A percentile compares a stretch with the other conserved stretches of the same genome.
phyloP scores from a whole-genome alignment of 1,140 invertebrate genomes.

The Tetramorium simillimum region DNA sequence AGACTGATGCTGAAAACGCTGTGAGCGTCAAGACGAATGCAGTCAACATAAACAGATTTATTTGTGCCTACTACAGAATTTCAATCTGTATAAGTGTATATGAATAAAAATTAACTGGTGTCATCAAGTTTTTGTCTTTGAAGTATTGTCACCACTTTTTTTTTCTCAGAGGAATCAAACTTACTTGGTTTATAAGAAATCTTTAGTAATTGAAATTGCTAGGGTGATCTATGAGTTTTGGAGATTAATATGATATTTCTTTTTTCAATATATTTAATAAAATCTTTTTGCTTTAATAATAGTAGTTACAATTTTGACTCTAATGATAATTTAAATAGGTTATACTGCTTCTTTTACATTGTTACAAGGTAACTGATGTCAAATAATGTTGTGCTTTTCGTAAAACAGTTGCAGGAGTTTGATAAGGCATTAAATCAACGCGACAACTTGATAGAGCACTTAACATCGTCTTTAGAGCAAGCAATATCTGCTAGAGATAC shows the following conservation, averaged over 20 bases:
- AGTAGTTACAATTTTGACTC: background rate
- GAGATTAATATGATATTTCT: background rate
- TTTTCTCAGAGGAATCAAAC: too few species aligned
- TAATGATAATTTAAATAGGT: background rate
- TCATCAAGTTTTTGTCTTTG: too few species aligned
- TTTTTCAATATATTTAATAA: background rate
- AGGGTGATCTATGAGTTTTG: too few species aligned
- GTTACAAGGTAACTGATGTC: background rate
- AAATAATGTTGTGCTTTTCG: constrained; percentile 25
- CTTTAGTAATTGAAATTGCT: too few species aligned
- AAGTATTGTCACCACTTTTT: too few species aligned
- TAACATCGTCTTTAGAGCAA: constrained; percentile 80
- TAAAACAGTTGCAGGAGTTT: constrained; percentile 79
- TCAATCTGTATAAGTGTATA: too few species aligned
- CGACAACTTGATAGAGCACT: constrained; percentile 81
- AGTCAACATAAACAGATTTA: too few species aligned
- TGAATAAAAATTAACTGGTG: too few species aligned
- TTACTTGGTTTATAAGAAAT: too few species aligned
- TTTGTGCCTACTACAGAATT: too few species aligned
- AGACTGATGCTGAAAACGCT: too few species aligned
- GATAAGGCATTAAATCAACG: constrained; percentile 79
- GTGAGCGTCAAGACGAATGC: too few species aligned
- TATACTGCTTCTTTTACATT: background rate
- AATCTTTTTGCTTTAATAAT: background rate
- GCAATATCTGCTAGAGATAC: constrained; percentile 79